Evolutionary conservation across 2,113 vertebrate species (phyloP).

Genomic region (Okapia johnstoni): DNA sequence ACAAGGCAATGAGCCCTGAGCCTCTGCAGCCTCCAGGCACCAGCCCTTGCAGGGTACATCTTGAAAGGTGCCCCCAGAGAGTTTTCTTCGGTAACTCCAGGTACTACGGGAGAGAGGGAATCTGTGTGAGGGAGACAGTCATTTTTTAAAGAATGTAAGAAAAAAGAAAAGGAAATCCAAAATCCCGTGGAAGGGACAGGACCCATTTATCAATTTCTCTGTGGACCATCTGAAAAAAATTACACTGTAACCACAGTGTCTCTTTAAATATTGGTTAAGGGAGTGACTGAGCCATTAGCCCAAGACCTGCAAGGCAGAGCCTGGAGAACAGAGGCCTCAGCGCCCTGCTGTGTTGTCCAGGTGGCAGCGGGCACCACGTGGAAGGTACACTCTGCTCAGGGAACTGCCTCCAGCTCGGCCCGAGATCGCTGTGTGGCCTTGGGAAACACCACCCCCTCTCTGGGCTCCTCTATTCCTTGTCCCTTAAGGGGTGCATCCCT

Average conservation of each 20-base stretch:
- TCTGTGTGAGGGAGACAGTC: not conserved
- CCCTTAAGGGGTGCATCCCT: not conserved
- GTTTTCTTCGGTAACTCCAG: rapidly evolving
- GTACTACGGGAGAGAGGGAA: not conserved
- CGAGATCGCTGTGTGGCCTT: not conserved
- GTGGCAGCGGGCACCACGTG: rapidly evolving
- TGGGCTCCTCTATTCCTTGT: not conserved
- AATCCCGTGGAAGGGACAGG: not conserved
- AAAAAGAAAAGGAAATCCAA: conserved; percentile 11
- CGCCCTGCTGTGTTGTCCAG: rapidly evolving
- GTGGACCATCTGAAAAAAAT: not conserved
- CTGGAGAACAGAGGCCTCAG: rapidly evolving
- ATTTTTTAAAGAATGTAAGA: not conserved
- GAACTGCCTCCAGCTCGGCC: too few species aligned
- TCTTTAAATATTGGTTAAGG: not conserved
- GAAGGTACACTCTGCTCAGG: too few species aligned
- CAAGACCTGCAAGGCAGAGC: not conserved
- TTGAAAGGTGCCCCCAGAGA: not conserved
- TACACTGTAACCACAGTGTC: not conserved
- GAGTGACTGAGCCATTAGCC: rapidly evolving
- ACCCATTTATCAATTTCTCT: conserved; percentile 31
- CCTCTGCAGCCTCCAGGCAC: rapidly evolving
- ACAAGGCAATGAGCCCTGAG: rapidly evolving
- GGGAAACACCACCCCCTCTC: not conserved
- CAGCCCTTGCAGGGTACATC: not conserved